These are phyloP conservation scores for Varecia variegata DNA, from an alignment of 2,797 vertebrate genomes.

Conservation along the genomic window DNA sequence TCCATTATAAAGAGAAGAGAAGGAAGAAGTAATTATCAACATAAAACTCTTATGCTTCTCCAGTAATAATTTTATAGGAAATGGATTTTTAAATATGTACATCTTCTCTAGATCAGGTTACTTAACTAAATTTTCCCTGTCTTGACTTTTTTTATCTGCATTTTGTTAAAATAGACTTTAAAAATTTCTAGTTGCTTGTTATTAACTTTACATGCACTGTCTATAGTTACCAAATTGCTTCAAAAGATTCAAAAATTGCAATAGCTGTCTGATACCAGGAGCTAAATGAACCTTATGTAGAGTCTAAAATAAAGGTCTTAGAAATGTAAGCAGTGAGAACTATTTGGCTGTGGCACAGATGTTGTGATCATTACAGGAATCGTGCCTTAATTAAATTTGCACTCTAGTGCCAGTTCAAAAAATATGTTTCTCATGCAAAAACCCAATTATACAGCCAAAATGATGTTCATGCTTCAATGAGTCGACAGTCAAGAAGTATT, in stretches of 20 bases:
- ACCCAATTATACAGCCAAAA: constrained; percentile 76
- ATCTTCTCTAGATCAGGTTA: background rate
- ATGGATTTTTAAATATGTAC: constrained; percentile 19
- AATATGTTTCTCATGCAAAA: constrained; percentile 76
- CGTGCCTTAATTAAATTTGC: constrained; percentile 79
- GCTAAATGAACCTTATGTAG: constrained; percentile 40
- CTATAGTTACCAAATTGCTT: constrained; percentile 33
- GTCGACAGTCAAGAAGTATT: constrained; percentile 48
- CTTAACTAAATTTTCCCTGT: constrained; percentile 18
- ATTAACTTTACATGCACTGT: background rate
- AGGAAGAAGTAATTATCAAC: background rate
- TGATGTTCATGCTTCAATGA: constrained; percentile 75
- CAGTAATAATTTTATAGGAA: constrained; percentile 1
- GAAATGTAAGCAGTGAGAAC: constrained; percentile 55
- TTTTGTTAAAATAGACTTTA: constrained; percentile 5
- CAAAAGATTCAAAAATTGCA: constrained; percentile 55
- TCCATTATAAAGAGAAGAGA: background rate
- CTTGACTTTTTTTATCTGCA: constrained; percentile 22
- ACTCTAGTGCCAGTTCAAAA: constrained; percentile 74
- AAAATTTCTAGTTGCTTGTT: constrained; percentile 34
- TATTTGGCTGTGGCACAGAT: constrained; percentile 71
- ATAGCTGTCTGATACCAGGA: constrained; percentile 53
- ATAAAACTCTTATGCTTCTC: background rate
- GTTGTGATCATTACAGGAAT: constrained; percentile 71
- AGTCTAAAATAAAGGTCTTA: constrained; percentile 43